A percentile compares a stretch with the other conserved stretches of the same genome.
These are phyloP conservation scores for Cinclus mexicanus DNA, from an alignment of 2,113 vertebrate species.

Conservation along the genomic window DNA sequence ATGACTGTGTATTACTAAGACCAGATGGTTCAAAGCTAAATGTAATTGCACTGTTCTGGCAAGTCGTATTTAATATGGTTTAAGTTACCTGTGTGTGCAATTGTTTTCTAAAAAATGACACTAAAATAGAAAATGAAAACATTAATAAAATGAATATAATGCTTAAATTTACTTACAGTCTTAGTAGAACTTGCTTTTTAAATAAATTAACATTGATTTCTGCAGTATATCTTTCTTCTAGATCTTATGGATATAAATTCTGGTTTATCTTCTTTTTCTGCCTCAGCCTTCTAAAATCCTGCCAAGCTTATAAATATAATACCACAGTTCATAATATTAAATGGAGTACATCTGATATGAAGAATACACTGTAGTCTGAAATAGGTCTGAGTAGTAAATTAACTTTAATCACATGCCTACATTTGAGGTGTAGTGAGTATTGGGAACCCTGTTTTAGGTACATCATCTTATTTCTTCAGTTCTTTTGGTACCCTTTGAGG, in stretches of 20 bases:
- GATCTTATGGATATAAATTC: background rate
- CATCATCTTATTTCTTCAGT: background rate
- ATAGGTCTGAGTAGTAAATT: background rate
- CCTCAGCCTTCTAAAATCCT: background rate
- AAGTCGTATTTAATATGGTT: background rate
- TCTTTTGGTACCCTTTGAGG: background rate
- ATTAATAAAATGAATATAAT: background rate
- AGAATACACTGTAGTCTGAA: background rate
- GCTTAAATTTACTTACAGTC: background rate
- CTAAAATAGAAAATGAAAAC: background rate
- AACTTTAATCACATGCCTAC: background rate
- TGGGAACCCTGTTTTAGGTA: background rate
- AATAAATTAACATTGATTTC: background rate
- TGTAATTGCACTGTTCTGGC: background rate
- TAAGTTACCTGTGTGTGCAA: background rate
- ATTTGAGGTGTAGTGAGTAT: background rate
- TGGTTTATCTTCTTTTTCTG: background rate
- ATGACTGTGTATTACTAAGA: background rate
- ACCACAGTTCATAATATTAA: background rate
- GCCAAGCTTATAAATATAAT: background rate
- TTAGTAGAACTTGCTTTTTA: background rate
- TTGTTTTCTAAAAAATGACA: background rate
- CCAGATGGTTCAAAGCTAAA: background rate
- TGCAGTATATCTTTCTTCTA: background rate
- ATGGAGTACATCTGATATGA: background rate